These are phyloP conservation scores for Phrynocephalus forsythii DNA, from an alignment of 2,797 vertebrate species.

Conservation along the genomic window DNA sequence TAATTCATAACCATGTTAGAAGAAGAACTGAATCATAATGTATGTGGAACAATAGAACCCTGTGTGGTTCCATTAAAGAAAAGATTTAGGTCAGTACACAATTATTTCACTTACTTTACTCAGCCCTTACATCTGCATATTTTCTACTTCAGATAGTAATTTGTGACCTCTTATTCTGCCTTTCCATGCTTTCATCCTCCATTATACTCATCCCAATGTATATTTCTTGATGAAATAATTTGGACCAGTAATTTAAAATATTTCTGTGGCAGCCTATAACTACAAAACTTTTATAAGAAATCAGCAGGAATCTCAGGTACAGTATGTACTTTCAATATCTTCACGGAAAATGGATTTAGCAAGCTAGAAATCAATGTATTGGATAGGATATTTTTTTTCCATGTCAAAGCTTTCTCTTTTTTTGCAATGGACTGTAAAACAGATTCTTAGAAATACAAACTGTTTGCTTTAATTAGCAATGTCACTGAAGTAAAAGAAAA, in stretches of 20 bases:
- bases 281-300: constrained; percentile 41
- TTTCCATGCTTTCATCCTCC: constrained; percentile 20
- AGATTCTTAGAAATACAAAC: neutral
- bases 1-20: neutral
- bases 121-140: neutral
- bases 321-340: constrained; percentile 27
- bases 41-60: neutral
- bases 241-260: constrained; percentile 49
- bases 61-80: neutral
- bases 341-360: constrained; percentile 33
- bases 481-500: constrained; percentile 9
- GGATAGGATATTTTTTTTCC: neutral
- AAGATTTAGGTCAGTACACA: neutral
- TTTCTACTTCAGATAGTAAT: constrained; percentile 10
- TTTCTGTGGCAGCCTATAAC: constrained; percentile 39
- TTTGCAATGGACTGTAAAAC: neutral
- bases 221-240: constrained; percentile 60
- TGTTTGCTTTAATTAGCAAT: neutral
- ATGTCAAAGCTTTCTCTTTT: constrained; percentile 27
- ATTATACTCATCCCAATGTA: constrained; percentile 33
- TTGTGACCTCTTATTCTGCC: constrained; percentile 39
- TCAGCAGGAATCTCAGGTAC: constrained; percentile 45
- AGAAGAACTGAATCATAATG: too few species aligned
- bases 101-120: neutral
- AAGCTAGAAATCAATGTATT: constrained; percentile 29